Percentiles rank a stretch among this genome's conserved stretches.
Evolutionary conservation across 2,888 invertebrate genomes (phyloP).

Genomic region (Aplocera efformata): DNA sequence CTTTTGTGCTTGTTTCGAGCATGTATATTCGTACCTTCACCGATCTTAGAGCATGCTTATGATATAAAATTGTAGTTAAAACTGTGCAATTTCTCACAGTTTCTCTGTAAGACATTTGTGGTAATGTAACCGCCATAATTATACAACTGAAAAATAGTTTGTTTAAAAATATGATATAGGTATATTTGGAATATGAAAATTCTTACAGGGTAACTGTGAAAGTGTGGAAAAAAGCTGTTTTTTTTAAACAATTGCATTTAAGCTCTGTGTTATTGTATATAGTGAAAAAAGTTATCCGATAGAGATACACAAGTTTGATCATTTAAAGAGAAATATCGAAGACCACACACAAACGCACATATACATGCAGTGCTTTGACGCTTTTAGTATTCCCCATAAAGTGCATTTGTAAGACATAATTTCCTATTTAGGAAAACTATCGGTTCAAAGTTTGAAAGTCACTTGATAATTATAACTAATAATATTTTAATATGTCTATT

Average conservation of each 20-base stretch:
- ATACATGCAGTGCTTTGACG: slow-evolving; percentile 42
- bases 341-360: slow-evolving; percentile 46
- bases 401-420: slow-evolving; percentile 16
- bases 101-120: slow-evolving; percentile 69
- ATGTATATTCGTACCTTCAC: not conserved
- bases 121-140: slow-evolving; percentile 77
- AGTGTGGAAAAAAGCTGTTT: slow-evolving; percentile 12
- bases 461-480: slow-evolving; percentile 9
- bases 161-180: slow-evolving; percentile 23
- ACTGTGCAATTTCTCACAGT: slow-evolving; percentile 49
- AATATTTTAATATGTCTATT: slow-evolving; percentile 21
- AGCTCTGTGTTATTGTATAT: slow-evolving; percentile 11
- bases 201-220: slow-evolving; percentile 77
- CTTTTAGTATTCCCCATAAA: slow-evolving; percentile 20
- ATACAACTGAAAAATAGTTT: slow-evolving; percentile 1
- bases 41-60: slow-evolving; percentile 8
- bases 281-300: slow-evolving; percentile 7
- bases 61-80: not conserved
- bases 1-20: no score
- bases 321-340: slow-evolving; percentile 36
- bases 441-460: slow-evolving; percentile 11
- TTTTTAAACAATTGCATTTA: slow-evolving; percentile 1
- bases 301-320: slow-evolving; percentile 5
- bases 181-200: slow-evolving; percentile 24
- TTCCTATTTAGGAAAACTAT: slow-evolving; percentile 13